phyloP scores from a whole-genome alignment of 2,888 invertebrate species.

The Acronicta psi region DNA sequence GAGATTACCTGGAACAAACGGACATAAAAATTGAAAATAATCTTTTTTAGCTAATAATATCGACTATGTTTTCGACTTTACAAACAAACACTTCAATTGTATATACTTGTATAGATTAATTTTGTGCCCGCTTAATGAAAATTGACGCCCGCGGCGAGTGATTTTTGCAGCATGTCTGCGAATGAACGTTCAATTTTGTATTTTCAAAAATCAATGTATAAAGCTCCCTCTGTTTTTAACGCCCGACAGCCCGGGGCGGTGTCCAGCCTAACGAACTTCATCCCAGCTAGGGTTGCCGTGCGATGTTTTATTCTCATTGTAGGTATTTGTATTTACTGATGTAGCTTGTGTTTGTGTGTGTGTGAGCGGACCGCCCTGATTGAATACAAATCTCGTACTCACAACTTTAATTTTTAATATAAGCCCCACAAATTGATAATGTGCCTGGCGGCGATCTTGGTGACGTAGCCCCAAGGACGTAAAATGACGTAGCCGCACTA shows the following conservation, averaged over 20 bases:
- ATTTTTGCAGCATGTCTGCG: slow-evolving; percentile 35
- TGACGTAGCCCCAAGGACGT: too few relatives aligned
- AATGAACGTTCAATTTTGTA: slow-evolving; percentile 46
- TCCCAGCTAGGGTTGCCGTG: slow-evolving; percentile 15
- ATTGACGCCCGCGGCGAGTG: slow-evolving; percentile 13
- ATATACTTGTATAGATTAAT: too few relatives aligned
- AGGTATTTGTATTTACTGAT: background rate
- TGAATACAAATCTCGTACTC: background rate
- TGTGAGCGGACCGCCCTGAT: slow-evolving; percentile 4
- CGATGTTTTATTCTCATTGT: slow-evolving; percentile 16
- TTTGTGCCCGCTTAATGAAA: slow-evolving; percentile 7
- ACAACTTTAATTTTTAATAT: too few relatives aligned
- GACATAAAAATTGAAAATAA: too few relatives aligned
- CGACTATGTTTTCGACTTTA: too few relatives aligned
- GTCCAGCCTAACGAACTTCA: slow-evolving; percentile 27
- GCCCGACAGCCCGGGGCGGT: slow-evolving; percentile 15
- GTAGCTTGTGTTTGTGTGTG: slow-evolving; percentile 1
- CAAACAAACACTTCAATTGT: background rate
- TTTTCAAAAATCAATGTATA: slow-evolving; percentile 43
- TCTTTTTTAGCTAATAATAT: too few relatives aligned
- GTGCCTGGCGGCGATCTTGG: too few relatives aligned
- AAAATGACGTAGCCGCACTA: too few relatives aligned
- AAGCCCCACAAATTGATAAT: too few relatives aligned
- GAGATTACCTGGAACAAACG: too few relatives aligned
- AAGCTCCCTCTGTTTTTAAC: slow-evolving; percentile 18